Evolutionary conservation across 2,113 vertebrate genomes (phyloP).

Genomic region (Myxocyprinus asiaticus): DNA sequence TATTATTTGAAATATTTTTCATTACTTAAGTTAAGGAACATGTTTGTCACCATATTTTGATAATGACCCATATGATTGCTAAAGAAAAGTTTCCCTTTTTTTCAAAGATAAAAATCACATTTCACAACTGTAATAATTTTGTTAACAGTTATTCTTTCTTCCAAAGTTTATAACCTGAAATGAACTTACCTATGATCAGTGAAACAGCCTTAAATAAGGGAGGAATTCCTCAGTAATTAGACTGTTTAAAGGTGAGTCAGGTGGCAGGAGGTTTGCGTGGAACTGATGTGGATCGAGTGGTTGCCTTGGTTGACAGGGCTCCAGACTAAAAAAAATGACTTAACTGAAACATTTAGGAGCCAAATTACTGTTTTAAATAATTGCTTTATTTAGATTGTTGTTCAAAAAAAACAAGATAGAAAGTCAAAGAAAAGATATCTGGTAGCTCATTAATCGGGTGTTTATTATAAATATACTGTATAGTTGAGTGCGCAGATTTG

Average conservation of each 20-base stretch:
- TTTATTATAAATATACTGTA: too few relatives aligned
- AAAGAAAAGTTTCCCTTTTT: not conserved
- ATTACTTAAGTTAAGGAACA: too few relatives aligned
- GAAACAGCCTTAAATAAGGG: constrained; percentile 12
- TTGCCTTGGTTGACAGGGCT: not conserved
- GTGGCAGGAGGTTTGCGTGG: constrained; percentile 1
- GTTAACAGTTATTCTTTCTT: constrained; percentile 13
- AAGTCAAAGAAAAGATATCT: too few relatives aligned
- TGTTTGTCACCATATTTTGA: too few relatives aligned
- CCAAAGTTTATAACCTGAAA: not conserved
- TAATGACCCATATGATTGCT: too few relatives aligned
- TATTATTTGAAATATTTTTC: too few relatives aligned
- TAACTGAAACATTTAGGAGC: not conserved
- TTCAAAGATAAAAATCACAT: not conserved
- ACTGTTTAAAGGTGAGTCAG: constrained; percentile 12
- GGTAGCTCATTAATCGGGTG: too few relatives aligned
- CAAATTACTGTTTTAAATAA: not conserved
- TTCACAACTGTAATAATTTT: not conserved
- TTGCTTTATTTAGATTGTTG: too few relatives aligned
- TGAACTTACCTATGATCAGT: constrained; percentile 15
- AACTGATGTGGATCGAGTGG: not conserved
- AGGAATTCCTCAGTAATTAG: constrained; percentile 15
- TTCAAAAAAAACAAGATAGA: too few relatives aligned
- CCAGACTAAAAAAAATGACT: too few relatives aligned
- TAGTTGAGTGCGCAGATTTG: too few relatives aligned